Evolutionary conservation across 2,797 vertebrate species (phyloP).

Genomic region (Cheirogaleus major): DNA sequence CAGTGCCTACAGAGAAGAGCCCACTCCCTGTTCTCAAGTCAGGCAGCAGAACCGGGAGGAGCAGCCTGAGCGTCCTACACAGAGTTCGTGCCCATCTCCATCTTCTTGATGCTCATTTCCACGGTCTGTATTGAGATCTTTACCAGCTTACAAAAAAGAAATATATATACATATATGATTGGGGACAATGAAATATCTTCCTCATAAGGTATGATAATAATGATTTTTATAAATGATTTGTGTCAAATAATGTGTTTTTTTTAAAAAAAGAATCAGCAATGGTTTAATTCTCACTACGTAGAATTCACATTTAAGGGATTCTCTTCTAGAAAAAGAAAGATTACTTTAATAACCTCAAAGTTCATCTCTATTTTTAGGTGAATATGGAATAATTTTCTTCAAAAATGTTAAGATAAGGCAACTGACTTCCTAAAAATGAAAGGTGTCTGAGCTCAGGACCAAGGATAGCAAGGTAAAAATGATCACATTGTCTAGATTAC

Average conservation of each 20-base stretch:
- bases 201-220: not conserved
- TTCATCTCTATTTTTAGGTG: not conserved
- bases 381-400: not conserved
- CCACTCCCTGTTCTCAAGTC: not conserved
- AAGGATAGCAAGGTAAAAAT: not conserved
- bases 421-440: not conserved
- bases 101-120: not conserved
- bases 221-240: not conserved
- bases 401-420: not conserved
- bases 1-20: fast-evolving
- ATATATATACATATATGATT: not conserved
- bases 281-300: not conserved
- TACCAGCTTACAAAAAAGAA: not conserved
- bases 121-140: not conserved
- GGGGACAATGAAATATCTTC: not conserved
- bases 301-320: not conserved
- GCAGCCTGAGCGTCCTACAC: not conserved
- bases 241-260: not conserved
- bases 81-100: not conserved
- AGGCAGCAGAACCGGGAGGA: not conserved
- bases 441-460: not conserved
- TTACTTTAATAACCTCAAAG: not conserved
- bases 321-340: not conserved
- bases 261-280: not conserved
- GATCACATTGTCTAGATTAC: not conserved